Base-by-base conservation (phyloP, 2,797 vertebrate species). In the Lacerta agilis region DNA sequence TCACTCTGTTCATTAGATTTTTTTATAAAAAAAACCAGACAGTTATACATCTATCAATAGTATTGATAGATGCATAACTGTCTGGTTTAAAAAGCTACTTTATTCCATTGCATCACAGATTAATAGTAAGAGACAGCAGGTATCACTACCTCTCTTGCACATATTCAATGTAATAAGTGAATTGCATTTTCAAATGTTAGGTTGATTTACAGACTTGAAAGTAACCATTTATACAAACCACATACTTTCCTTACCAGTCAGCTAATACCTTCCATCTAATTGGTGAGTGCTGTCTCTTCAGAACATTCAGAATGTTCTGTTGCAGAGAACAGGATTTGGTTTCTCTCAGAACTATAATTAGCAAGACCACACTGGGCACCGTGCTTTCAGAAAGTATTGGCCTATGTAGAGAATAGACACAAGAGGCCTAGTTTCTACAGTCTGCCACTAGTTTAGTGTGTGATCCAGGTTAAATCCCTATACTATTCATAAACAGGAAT, bases 301-400 rank as follows among this genome's bases (percentile, higher is more conserved):
- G 81, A 43, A 71, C 45, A 79, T 83, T 88, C 25, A 88, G 27
- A 66, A 83, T 67, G 72, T 72, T 41, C 87, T 88, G 75, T 43
- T 88, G 79, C 43, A 84, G 36, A 29, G 66, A 88, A 61, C 75
- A 79, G 82, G 76, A 79, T 88, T 84, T 72, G 29, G 66, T 84
- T 88, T 88, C 82, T 17, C 36, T 84, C 29, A 61, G 36, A 83
- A 71, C 82, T 88, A 88, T 88, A 88, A 83, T 79, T 88, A 88
- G 82, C 41, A 83, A 18, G 43, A 88, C 43, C 36, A 83, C 38
- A 33, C 17, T 78, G 33, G 17, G 36, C 9, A 55, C 25, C 78
- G 25, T 27, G 55, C 36, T 88, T 75, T 87, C 38, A 18, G 43
- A 73, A 73, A 49, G 33, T 55, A 49, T 67, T 79, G 23, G 45